Percentiles rank a stretch among this genome's conserved stretches.
These are phyloP conservation scores for Ahaetulla prasina DNA, from an alignment of 2,113 vertebrate genomes.

Conservation along the genomic window DNA sequence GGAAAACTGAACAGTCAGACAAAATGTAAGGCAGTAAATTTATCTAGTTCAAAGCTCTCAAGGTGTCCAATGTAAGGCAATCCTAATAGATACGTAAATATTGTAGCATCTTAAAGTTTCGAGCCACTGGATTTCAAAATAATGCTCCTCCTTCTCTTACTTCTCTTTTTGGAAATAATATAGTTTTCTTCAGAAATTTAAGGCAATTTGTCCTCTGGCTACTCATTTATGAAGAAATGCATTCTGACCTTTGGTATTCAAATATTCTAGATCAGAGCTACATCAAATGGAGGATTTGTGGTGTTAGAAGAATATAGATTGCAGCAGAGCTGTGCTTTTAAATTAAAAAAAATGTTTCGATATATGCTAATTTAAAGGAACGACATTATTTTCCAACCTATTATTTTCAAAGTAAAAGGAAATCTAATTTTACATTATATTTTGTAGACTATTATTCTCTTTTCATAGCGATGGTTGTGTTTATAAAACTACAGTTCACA, in stretches of 20 bases:
- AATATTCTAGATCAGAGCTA: background rate
- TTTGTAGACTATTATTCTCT: background rate
- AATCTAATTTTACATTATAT: conserved; percentile 41
- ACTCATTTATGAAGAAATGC: background rate
- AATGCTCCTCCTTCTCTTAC: background rate
- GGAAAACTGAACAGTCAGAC: background rate
- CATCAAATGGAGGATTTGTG: background rate
- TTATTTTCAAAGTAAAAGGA: conserved; percentile 9
- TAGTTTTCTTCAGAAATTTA: background rate
- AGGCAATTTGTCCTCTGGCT: background rate
- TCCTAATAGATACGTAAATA: background rate
- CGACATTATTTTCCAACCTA: conserved; percentile 17
- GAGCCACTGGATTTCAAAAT: background rate
- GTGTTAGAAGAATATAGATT: background rate
- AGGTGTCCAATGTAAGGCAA: background rate
- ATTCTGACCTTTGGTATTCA: background rate
- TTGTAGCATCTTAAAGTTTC: background rate
- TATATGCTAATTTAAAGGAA: background rate
- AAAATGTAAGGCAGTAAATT: background rate
- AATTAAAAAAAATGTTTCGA: background rate
- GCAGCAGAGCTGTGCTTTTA: background rate
- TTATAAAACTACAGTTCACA: conserved; percentile 45
- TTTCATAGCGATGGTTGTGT: background rate
- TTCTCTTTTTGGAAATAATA: background rate
- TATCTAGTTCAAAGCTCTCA: background rate